phyloP scores from a whole-genome alignment of 2,113 vertebrate genomes.

The Chloroceryle aenea region DNA sequence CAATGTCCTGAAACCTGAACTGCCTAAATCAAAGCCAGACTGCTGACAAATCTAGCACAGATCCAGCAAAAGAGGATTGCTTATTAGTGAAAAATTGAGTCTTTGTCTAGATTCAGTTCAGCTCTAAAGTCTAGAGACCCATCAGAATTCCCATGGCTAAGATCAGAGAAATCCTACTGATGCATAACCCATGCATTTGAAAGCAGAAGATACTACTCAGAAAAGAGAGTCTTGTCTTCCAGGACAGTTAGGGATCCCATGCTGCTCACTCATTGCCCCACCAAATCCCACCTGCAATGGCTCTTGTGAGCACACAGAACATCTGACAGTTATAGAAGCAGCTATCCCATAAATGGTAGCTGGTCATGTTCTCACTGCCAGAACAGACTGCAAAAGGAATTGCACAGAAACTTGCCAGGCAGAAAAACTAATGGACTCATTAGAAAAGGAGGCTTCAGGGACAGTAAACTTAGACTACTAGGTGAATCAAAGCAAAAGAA shows the following conservation, averaged over 20 bases:
- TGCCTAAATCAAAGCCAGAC: conserved; percentile 5
- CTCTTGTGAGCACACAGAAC: not conserved
- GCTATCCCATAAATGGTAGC: not conserved
- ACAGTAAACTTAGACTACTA: not conserved
- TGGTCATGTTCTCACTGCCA: not conserved
- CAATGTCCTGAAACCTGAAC: not conserved
- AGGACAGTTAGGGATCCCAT: not conserved
- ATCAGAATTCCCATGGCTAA: not conserved
- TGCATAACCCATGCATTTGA: not conserved
- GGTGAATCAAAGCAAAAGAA: not conserved
- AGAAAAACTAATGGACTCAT: not conserved
- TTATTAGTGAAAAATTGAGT: not conserved
- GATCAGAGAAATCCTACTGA: not conserved
- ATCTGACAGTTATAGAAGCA: not conserved
- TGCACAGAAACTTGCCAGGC: not conserved
- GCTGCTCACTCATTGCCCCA: accelerated
- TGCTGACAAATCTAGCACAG: not conserved
- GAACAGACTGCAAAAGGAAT: not conserved
- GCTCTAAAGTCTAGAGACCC: not conserved
- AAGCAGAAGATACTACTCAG: not conserved
- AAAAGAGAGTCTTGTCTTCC: not conserved
- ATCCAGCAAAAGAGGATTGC: not conserved
- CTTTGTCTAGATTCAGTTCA: not conserved
- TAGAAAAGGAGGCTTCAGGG: not conserved
- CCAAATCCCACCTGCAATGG: not conserved